Conservation (phyloP, 35 echinoderm and acorn worm species). For the Apostichopus parvimensis region DNA sequence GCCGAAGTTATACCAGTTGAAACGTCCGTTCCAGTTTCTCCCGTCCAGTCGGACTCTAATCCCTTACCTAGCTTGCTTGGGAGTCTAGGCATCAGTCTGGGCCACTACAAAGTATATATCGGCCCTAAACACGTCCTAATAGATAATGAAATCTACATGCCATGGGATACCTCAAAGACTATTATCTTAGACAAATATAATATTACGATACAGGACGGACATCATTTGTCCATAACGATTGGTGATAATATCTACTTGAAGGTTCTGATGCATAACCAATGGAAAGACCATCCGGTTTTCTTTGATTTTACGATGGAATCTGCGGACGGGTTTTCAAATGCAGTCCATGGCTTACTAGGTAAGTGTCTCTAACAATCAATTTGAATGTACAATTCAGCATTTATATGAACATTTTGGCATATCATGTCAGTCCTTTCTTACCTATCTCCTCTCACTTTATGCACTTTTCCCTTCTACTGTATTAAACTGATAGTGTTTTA, state of each 20-base stretch:
- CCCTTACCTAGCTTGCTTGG: neutral
- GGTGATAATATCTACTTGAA: neutral
- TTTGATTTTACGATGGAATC: conserved; percentile 23
- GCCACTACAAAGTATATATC: neutral
- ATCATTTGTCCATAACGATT: neutral
- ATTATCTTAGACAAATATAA: conserved; percentile 5
- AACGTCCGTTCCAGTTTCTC: neutral
- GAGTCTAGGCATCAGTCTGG: neutral
- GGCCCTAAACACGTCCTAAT: neutral
- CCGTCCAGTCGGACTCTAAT: too few relatives aligned
- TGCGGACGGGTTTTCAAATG: neutral
- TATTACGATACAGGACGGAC: conserved; percentile 12
- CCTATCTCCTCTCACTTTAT: too few relatives aligned
- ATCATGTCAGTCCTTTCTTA: too few relatives aligned
- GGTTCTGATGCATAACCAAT: neutral
- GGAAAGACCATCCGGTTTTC: neutral
- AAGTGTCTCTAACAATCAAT: neutral
- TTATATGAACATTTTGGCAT: too few relatives aligned
- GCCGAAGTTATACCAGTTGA: conserved; percentile 13
- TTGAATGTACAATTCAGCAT: too few relatives aligned
- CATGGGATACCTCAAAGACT: conserved; percentile 1
- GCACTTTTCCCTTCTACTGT: too few relatives aligned
- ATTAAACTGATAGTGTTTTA: too few relatives aligned
- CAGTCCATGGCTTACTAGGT: conserved; percentile 26
- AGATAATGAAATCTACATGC: conserved; percentile 13